Conservation (phyloP, 2,113 vertebrate genomes). For the Poicephalus gulielmi region DNA sequence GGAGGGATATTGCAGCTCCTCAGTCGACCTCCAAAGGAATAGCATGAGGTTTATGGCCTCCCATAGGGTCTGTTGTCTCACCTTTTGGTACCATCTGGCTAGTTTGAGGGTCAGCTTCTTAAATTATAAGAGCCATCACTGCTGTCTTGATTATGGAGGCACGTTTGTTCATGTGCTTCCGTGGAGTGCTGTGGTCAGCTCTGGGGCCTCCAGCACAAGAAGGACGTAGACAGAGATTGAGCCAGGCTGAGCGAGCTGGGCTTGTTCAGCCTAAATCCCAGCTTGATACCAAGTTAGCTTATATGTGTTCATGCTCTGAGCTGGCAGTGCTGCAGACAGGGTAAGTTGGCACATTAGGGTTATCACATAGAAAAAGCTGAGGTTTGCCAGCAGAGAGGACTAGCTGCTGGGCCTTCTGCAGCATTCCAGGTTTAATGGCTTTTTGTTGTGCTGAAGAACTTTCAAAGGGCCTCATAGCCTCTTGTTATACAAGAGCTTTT, state of each 20-base stretch:
- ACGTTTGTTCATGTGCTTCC: not conserved
- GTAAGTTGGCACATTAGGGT: not conserved
- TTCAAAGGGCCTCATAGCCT: not conserved
- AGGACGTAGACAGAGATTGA: not conserved
- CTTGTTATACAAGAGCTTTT: not conserved
- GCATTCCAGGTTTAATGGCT: not conserved
- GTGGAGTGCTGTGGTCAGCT: not conserved
- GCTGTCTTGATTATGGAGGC: not conserved
- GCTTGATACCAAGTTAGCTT: not conserved
- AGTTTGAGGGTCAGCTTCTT: not conserved
- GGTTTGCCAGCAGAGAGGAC: not conserved
- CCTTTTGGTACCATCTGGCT: not conserved
- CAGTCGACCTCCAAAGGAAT: accelerated
- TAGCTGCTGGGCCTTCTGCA: not conserved
- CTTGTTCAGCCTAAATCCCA: not conserved
- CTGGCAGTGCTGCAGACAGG: not conserved
- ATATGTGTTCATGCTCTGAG: accelerated
- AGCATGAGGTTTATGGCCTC: not conserved
- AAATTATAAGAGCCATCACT: accelerated
- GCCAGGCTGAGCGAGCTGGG: not conserved
- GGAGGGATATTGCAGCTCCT: not conserved
- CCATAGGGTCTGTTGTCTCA: not conserved
- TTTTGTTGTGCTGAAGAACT: not conserved
- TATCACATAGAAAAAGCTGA: not conserved
- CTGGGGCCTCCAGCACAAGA: not conserved